Percentiles rank a stretch among this genome's conserved stretches.
These are phyloP conservation scores for Coelopa frigida DNA, from an alignment of 1,140 invertebrate genomes.

Conservation along the genomic window DNA sequence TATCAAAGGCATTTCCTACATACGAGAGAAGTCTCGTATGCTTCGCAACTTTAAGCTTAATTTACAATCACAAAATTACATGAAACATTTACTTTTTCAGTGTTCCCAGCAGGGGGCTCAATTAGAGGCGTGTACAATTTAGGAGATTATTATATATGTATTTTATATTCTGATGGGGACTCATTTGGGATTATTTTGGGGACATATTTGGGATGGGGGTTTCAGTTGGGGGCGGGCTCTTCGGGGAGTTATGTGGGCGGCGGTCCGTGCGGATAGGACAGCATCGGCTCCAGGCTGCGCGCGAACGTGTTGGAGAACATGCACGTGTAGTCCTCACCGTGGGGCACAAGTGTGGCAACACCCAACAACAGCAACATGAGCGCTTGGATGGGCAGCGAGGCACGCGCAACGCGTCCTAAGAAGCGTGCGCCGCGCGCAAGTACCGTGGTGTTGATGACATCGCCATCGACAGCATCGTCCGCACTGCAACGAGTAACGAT, in stretches of 20 bases:
- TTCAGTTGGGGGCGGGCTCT: too few relatives aligned
- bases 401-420: constrained; percentile 76
- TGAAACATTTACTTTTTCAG: too few relatives aligned
- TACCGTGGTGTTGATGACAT: constrained; percentile 56
- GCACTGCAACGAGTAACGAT: too few relatives aligned
- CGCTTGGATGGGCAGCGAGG: constrained; percentile 85
- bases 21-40: too few relatives aligned
- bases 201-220: background rate
- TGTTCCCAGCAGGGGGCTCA: too few relatives aligned
- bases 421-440: constrained; percentile 70
- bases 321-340: constrained; percentile 75
- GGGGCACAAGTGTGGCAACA: constrained; percentile 77
- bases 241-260: constrained; percentile 82
- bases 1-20: too few relatives aligned
- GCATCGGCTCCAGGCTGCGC: constrained; percentile 72
- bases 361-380: constrained; percentile 82
- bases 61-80: too few relatives aligned
- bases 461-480: constrained; percentile 46
- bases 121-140: too few relatives aligned
- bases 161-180: background rate
- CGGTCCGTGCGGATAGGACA: constrained; percentile 81
- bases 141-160: constrained; percentile 6
- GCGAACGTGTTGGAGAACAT: constrained; percentile 75
- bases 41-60: too few relatives aligned
- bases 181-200: background rate